Evolutionary conservation across 1,140 invertebrate genomes (phyloP), one percentile per base, ranked within the genome.

Genomic region (Drosophila kikkawai): DNA sequence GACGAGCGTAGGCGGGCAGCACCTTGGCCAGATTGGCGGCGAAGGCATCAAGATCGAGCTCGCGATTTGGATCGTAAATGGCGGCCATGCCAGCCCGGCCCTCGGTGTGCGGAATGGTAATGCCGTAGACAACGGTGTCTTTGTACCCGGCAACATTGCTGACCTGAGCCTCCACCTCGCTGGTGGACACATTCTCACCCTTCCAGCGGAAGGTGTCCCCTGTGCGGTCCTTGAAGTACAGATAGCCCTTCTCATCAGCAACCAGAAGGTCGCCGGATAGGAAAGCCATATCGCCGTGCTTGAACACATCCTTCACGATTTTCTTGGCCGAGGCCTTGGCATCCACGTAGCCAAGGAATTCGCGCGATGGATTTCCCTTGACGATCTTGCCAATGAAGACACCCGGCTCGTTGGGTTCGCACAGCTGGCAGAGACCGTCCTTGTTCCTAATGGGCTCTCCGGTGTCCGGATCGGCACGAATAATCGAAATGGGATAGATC

Each of bases 161-260:
- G n/a, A 99, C 95, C 57, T 98, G 95, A 2, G 96, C 97, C 93
- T 99, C 99, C 1, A 99, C 97, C 94, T 99, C 99, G 8, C 97
- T 97, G 2, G 99, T 99, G 5, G 98, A 99, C 9, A 99, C 98
- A 93, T 99, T 99, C 94, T 99, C 99, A 19, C 99, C 98, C 93
- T 98, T 97, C 97, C 96, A 98, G 56, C 98, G 95, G 94, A 98
- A 99, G 12, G 98, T 99, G 92, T 99, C 99, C 2, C 99, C 99
- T 0, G 98, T 99, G 87, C 99, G 95, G 92, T 99, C 98, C 88
- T 97, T 97, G 94, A 99, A 99, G 93, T 96, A 99, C 64, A 99
- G 94, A 94, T 99, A 98, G 7, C 99, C 99, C 48, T 97, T 95
- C 80, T 98, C 96, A 92, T 99, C 98, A 80, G 97, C 96, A 17